Base-by-base conservation (phyloP, 2,888 invertebrate species). In the Gari tellinella region DNA sequence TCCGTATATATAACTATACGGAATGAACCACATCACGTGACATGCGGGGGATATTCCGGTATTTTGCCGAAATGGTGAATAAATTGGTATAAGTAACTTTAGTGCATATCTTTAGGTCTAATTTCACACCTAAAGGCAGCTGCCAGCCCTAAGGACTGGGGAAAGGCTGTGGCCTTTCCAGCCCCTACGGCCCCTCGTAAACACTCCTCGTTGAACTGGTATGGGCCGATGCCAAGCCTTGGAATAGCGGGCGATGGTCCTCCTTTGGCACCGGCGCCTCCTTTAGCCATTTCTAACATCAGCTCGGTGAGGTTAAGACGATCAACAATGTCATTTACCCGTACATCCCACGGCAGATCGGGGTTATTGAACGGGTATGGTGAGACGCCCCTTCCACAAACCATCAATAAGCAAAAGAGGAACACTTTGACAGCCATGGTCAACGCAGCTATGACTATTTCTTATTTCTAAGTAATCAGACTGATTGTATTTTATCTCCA, bases 161-260 rank as follows among this genome's bases (percentile, higher is more conserved):
- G 90, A 60, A 91, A 91, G 0, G 88, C 81, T 7, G 91, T 91
- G 1, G 90, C 89, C 49, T 86, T 78, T 2, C 89, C 89, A 1
- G 89, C 85, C 7, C 70, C 53, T 1, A 84, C 88, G 31, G 86
- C 89, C 4, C 90, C 90, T 15, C 88, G 69, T 17, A 90, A 75
- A 80, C 90, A 90, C 64, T 90, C 90, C 7, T 89, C 86, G 58
- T 87, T 86, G 88, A 89, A 90, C 19, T 82, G 80, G 67, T 89
- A 90, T 0, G 89, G 88, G 15, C 75, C 73, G 19, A 91, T 84
- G 19, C 86, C 85, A 15, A 90, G 82, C 23, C 89, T 77, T 0
- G 76, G 58, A 38, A 90, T 88, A 3, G 86, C 81, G 19, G 89
- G 89, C 14, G 89, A 86, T 3, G 87, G 87, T 10, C 86, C 86